Evolutionary conservation across 2,797 vertebrate genomes (phyloP).

Genomic region (Erithacus rubecula): DNA sequence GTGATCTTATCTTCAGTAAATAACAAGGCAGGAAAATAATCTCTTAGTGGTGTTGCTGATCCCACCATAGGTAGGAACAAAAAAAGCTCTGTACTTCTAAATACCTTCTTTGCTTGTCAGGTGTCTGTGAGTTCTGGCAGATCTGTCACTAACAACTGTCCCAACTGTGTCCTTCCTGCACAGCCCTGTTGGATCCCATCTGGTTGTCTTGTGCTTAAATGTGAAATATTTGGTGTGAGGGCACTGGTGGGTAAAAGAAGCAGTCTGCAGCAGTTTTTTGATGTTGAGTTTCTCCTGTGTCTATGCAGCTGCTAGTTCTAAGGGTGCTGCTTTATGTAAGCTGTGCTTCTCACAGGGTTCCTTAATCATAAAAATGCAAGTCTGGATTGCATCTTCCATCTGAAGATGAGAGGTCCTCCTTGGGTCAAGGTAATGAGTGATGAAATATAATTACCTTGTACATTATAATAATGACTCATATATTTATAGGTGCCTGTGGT

Average conservation of each 20-base stretch:
- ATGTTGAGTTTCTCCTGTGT: background rate
- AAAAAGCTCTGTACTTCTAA: background rate
- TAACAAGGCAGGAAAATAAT: background rate
- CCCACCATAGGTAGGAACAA: background rate
- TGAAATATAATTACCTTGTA: slow-evolving; percentile 59
- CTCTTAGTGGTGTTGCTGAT: background rate
- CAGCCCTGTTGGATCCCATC: background rate
- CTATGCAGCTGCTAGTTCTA: background rate
- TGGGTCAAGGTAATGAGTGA: slow-evolving; percentile 58
- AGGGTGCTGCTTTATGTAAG: slow-evolving; percentile 3
- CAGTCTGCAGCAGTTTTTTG: background rate
- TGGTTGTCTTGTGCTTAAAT: background rate
- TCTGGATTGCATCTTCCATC: slow-evolving; percentile 37
- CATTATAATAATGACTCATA: slow-evolving; percentile 60
- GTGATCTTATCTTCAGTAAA: background rate
- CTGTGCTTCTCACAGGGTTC: background rate
- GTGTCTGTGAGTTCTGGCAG: background rate
- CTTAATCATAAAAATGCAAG: slow-evolving; percentile 8
- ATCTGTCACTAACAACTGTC: background rate
- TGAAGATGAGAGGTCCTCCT: slow-evolving; percentile 24
- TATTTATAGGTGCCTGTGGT: slow-evolving; percentile 51
- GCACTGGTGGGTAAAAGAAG: background rate
- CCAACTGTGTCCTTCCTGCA: background rate
- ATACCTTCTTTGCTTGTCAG: background rate
- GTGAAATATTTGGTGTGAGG: background rate